These are phyloP conservation scores for Isotomurus palustris DNA, from an alignment of 2,888 invertebrate species.

Conservation along the genomic window DNA sequence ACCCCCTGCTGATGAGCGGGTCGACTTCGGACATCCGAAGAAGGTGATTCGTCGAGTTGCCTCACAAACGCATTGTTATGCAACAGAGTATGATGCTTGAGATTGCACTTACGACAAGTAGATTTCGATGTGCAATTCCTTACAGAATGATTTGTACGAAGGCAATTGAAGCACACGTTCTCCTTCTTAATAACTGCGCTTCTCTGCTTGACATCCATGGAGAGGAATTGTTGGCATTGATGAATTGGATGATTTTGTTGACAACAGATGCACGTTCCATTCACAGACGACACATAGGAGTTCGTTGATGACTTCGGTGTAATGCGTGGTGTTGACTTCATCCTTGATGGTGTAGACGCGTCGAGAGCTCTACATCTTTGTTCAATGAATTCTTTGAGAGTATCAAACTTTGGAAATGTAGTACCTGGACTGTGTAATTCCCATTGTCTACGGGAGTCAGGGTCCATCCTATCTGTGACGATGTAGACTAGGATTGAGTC, in stretches of 20 bases:
- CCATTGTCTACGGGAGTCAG: conserved; percentile 4
- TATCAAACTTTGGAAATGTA: background rate
- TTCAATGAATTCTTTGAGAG: background rate
- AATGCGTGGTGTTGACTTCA: too few relatives aligned
- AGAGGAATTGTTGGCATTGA: background rate
- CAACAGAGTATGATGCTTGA: background rate
- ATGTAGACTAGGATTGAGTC: background rate
- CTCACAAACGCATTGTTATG: too few relatives aligned
- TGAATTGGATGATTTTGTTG: background rate
- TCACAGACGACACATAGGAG: background rate
- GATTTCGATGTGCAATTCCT: background rate
- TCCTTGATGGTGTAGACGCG: background rate
- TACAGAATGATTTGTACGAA: background rate
- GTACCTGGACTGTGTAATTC: background rate
- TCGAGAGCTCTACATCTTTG: background rate
- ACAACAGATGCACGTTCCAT: background rate
- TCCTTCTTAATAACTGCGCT: background rate
- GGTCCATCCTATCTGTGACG: background rate
- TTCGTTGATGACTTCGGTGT: too few relatives aligned
- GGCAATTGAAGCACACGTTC: background rate
- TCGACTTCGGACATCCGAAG: background rate
- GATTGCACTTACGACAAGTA: background rate
- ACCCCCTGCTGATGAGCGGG: background rate
- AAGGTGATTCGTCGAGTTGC: too few relatives aligned
- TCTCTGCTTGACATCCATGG: background rate